Evolutionary conservation across 2,797 vertebrate genomes (phyloP), one percentile per base, ranked within the genome.

Genomic region (Labroides dimidiatus): DNA sequence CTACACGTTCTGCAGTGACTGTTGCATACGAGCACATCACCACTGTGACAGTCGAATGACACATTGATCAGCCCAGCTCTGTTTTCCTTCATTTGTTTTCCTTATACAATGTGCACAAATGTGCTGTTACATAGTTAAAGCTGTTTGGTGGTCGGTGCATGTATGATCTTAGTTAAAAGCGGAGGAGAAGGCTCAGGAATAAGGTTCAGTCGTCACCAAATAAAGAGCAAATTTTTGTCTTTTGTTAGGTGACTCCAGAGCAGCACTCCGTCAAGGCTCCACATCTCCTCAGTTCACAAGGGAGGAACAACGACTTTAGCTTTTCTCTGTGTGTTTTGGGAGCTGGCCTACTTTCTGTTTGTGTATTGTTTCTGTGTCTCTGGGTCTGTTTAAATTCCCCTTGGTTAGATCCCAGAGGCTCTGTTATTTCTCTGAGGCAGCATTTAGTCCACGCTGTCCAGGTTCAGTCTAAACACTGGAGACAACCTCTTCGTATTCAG

Each of bases 261-360:
- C 48, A 33, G 6, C 43, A 20, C 45, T 59, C 62, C 39, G 62
- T 55, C 55, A 58, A 58, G n/a, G 1, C 6, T 30, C 50, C 5
- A 39, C 48, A 23, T 44, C 4, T 59, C 58, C 9, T 10, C 21
- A 6, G 16, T 24, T 50, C 9, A 10, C 58, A 14, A 47, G 58
- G 59, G 49, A 82, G 59, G 64, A 14, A 2, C 39, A 33, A 43
- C 64, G 64, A 61, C 58, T 80, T 48, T 0, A 44, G 63, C 21
- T 1, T 67, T 64, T 69, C 52, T 30, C 39, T 54, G 75, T 80
- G 79, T 88, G 77, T 77, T 77, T 64, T 77, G 54, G 71, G 73
- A 76, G 69, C 77, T 80, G 69, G 72, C 80, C 77, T 86, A 59
- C 74, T 87, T 85, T 84, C 66, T 86, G 83, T 81, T 82, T 75